Base-by-base conservation (phyloP, 2,113 vertebrate genomes). In the Hepsetus odoe region DNA sequence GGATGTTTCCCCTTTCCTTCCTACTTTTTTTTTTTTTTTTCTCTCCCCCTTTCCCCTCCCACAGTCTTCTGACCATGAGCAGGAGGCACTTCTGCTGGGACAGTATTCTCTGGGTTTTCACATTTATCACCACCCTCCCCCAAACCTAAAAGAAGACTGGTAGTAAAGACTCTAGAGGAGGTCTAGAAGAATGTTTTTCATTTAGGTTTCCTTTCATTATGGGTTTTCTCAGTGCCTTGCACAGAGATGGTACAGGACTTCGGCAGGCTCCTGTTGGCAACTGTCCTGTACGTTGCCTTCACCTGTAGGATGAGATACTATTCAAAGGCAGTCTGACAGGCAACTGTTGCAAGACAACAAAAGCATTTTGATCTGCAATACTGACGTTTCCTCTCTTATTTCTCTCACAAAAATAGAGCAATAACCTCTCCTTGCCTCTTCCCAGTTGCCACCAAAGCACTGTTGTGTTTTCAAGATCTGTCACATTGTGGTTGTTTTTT, bases 151-250 rank as follows among this genome's bases (percentile, higher is more conserved):
- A 83, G 79, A 83, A 81, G 86, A 85, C 85, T 83, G 79, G 76
- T 61, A 26, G 85, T n/a, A 84, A 83, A 85, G 84, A 84, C 76
- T 85, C 65, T 68, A 56, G 56, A 55, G 74, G 46, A 68, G 62
- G 35, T 72, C 26, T 4, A 11, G 28, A 69, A 38, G 76, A 20
- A 67, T 65, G 76, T 58, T n/a, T 73, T 77, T 77, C 61, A 61
- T 72, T 30, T 22, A 75, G 53, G 33, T 22, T 58, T 44, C 28
- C 35, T n/a, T 68, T 53, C 14, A 35, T 65, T 79, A 13, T 59
- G 70, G 72, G 77, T 74, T n/a, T n/a, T n/a, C n/a, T n/a, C 80
- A 84, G 86, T 86, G 83, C 86, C 85, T 86, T 86, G 80, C 68
- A 81, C 69, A 78, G 55, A 82, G 76, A 85, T 85, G 82, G 85